These are phyloP conservation scores for Eudasyphora cyanicolor DNA, from an alignment of 2,888 invertebrate species.

Conservation along the genomic window DNA sequence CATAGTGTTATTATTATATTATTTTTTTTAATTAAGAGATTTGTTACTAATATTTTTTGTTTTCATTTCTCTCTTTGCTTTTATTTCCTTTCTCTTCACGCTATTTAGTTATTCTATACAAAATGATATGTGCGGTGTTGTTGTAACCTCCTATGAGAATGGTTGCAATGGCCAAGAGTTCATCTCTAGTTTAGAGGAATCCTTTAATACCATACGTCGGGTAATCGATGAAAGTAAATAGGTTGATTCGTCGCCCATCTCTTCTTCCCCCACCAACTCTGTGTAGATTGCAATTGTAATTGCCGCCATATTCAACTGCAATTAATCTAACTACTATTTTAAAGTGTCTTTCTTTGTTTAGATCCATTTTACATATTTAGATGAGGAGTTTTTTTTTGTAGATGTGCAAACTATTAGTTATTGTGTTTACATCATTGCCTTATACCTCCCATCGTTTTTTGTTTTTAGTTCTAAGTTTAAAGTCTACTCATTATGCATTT, in stretches of 20 bases:
- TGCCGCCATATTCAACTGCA: constrained; percentile 32
- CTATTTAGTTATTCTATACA: constrained; percentile 90
- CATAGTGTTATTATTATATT: background rate
- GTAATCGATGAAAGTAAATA: constrained; percentile 70
- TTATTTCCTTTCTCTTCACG: constrained; percentile 12
- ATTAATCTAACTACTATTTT: constrained; percentile 45
- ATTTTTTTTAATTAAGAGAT: background rate
- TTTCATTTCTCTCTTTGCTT: background rate
- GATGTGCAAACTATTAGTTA: background rate
- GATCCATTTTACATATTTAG: background rate
- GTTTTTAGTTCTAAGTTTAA: background rate
- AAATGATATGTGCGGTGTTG: constrained; percentile 89
- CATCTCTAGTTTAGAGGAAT: constrained; percentile 85
- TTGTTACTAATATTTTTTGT: background rate
- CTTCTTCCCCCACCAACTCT: background rate
- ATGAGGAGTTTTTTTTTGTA: too few species aligned
- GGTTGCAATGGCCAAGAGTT: constrained; percentile 87
- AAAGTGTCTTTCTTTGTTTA: constrained; percentile 18
- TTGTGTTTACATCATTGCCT: constrained; percentile 22
- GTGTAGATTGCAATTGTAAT: too few species aligned
- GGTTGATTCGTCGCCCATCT: background rate
- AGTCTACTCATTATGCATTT: constrained; percentile 16
- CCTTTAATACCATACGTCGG: constrained; percentile 85
- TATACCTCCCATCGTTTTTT: too few species aligned
- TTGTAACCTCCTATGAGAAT: constrained; percentile 89